A percentile compares a stretch with the other conserved stretches of the same genome.
phyloP scores from a whole-genome alignment of 2,113 vertebrate species.

The Caloenas nicobarica region DNA sequence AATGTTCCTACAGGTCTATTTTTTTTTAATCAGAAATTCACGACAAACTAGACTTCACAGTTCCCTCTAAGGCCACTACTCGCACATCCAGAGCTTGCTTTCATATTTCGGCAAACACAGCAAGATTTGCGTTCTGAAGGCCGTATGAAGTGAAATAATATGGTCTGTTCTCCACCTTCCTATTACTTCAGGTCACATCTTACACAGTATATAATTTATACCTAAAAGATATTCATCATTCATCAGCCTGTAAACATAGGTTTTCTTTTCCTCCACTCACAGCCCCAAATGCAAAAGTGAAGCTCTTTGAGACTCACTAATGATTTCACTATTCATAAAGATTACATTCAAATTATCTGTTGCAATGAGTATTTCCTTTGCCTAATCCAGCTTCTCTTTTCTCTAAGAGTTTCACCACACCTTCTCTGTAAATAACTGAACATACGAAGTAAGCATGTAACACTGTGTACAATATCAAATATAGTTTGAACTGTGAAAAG shows the following conservation, averaged over 20 bases:
- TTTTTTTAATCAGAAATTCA: neutral
- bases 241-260: neutral
- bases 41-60: neutral
- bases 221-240: neutral
- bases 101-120: neutral
- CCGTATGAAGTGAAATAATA: neutral
- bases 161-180: neutral
- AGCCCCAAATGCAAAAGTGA: neutral
- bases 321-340: neutral
- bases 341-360: neutral
- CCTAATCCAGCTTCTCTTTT: constrained; percentile 3
- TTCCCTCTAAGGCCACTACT: neutral
- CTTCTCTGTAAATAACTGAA: constrained; percentile 20
- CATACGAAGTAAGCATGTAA: neutral
- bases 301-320: neutral
- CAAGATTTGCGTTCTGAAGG: neutral
- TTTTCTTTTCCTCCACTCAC: neutral
- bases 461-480: neutral
- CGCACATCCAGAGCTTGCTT: neutral
- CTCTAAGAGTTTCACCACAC: constrained; percentile 16
- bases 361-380: constrained; percentile 20
- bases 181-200: neutral
- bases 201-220: neutral
- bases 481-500: neutral
- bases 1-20: neutral